phyloP scores from a whole-genome alignment of 2,888 invertebrate genomes.

The Platerodrilus igneus region DNA sequence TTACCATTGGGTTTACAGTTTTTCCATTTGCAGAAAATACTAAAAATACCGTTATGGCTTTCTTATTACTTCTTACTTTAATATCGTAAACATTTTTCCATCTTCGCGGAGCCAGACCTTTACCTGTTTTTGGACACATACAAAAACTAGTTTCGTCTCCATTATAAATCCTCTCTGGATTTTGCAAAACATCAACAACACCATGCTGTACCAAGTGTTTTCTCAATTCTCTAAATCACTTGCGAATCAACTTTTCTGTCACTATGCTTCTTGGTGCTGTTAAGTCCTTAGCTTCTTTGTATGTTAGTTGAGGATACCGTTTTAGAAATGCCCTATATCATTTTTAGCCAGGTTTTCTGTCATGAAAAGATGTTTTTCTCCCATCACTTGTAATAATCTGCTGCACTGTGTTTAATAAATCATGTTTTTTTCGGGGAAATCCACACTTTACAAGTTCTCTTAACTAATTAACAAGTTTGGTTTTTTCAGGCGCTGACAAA shows the following conservation, averaged over 20 bases:
- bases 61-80: conserved; percentile 34
- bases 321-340: conserved; percentile 8
- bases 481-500: background rate
- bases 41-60: conserved; percentile 36
- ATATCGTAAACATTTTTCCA: conserved; percentile 33
- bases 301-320: conserved; percentile 4
- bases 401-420: too few species aligned
- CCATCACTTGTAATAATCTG: too few species aligned
- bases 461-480: background rate
- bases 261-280: conserved; percentile 22
- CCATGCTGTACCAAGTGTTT: conserved; percentile 14
- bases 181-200: conserved; percentile 22
- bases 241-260: conserved; percentile 23
- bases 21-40: conserved; percentile 35
- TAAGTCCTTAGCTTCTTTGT: too few species aligned
- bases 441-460: conserved; percentile 6
- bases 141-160: conserved; percentile 39
- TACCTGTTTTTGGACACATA: conserved; percentile 36
- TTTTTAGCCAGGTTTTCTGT: conserved; percentile 8
- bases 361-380: background rate
- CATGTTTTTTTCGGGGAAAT: conserved; percentile 6
- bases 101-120: conserved; percentile 24
- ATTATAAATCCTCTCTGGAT: conserved; percentile 36
- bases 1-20: conserved; percentile 29
- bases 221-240: conserved; percentile 28